Percentiles rank a stretch among this genome's conserved stretches.
Conservation (phyloP, 2,113 vertebrate species). For the Chlamydotis undulata region DNA sequence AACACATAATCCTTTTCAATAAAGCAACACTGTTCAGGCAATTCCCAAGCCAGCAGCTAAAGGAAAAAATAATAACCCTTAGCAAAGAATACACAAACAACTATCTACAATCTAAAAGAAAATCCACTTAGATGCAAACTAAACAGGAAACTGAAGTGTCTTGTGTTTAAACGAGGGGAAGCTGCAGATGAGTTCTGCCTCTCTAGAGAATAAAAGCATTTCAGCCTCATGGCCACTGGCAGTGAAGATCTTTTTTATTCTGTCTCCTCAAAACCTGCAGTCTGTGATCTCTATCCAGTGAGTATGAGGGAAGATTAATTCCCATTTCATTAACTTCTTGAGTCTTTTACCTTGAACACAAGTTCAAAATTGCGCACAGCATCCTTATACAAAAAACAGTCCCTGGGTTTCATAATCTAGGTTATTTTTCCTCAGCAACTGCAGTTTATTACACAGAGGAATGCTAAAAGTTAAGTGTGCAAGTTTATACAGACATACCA, state of each 20-base stretch:
- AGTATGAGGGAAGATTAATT: constrained; percentile 14
- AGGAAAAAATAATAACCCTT: constrained; percentile 55
- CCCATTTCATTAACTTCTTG: not conserved
- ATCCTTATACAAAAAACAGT: not conserved
- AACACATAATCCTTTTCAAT: constrained; percentile 46
- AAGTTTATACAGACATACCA: constrained; percentile 29
- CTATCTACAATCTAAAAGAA: constrained; percentile 52
- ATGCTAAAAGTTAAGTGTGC: not conserved
- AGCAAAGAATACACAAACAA: constrained; percentile 61
- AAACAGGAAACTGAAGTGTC: constrained; percentile 66
- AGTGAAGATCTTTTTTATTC: not conserved
- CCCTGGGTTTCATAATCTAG: not conserved
- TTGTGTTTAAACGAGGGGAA: constrained; percentile 53
- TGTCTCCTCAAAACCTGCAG: constrained; percentile 3
- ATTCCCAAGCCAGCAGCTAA: constrained; percentile 49
- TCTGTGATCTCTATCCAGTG: not conserved
- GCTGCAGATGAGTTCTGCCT: constrained; percentile 31
- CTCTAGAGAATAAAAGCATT: constrained; percentile 31
- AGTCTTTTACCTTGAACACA: not conserved
- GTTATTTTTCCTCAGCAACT: not conserved
- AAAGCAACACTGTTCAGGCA: constrained; percentile 43
- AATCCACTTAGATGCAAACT: constrained; percentile 51
- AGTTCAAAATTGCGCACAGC: not conserved
- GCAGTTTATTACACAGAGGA: constrained; percentile 11
- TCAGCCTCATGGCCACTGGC: not conserved